Base-by-base conservation (phyloP, 2,797 vertebrate species). In the Argyrosomus regius region DNA sequence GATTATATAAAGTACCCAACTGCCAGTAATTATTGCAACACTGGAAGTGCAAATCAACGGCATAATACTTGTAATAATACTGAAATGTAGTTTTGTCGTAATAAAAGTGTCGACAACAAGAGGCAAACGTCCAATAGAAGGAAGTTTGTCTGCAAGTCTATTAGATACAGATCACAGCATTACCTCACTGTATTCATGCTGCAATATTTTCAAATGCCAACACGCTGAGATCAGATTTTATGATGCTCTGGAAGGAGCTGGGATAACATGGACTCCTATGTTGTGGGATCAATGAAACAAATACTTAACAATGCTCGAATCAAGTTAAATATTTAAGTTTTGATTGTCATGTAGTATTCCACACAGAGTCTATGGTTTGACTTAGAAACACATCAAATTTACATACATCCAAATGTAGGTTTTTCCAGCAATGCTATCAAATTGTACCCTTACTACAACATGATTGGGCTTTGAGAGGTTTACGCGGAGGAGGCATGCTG, bases 401-500 rank as follows among this genome's bases (percentile, higher is more conserved):
- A 54, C 18, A 50, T 4, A n/a, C 5, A 64, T 2, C n/a, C 9
- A 26, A 50, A 4, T 28, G 41, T 22, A 43, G 54, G 22, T 54
- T 60, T 66, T 46, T 41, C 20, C 3, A 14, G 31, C 14, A 49
- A 14, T 20, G 2, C 5, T 4, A 18, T 16, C 14, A 9, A 76
- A 58, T 49, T 65, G 17, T 18, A 53, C 18, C 24, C 6, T 35
- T 39, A 7, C 5, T 48, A 28, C 11, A 65, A 53, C 3, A 35
- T 22, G n/a, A 97, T 5, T 17, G 85, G 96, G 96, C 79, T 97
- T 97, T 39, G 35, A 96, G 86, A 87, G 10, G n/a, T 16, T 54
- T 18, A 26, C 31, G 14, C 9, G 1, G 50, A 6, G 0, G 59
- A 26, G 12, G 58, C 28, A 24, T 45, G 56, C 85, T 98, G 48